Evolutionary conservation across 2,113 vertebrate genomes (phyloP), one percentile per base, ranked within the genome.

Genomic region (Paradisaea rubra): DNA sequence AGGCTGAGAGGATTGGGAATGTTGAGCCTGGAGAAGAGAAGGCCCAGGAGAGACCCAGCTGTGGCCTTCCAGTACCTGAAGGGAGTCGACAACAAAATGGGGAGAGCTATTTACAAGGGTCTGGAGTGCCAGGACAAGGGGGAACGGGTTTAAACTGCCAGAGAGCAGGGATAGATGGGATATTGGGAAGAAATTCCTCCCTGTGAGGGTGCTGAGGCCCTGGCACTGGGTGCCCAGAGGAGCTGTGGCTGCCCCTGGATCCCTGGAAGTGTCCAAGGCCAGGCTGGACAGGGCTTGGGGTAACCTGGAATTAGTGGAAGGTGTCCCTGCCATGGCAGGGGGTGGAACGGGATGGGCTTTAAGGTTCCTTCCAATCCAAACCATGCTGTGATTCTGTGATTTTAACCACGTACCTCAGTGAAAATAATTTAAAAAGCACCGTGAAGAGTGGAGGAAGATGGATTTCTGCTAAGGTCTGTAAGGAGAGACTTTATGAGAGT

Each of bases 281-380:
- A 61, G 47, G n/a, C 0, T 68, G 54, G 69, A 53, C 0, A 0
- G 15, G 9, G 37, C 1, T 44, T 19, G 44, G 44, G 9, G 42
- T 18, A 44, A 18, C 42, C 42, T 59, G 86, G 27, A 27, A 10
- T 0, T 0, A 16, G 44, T 20, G 44, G 44, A 0, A 59, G 53
- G 37, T 45, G 52, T 28, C 68, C 33, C 13, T 59, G 77, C 15
- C 52, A 20, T 28, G 33, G 60, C 68, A 73, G 37, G 10, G 37
- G 33, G 10, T 18, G 45, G 45, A 0, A 45, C 1, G 1, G 5
- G 24, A 23, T 41, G 41, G 1, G 12, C 12, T 61, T 61, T 41
- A 6, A 82, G 9, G 4, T 31, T 2, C 12, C 4, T 53, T 39
- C 60, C 30, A 60, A 9, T 6, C 24, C 47, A 47, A 47, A 30